These are phyloP conservation scores for Pipistrellus kuhlii DNA, from an alignment of 2,797 vertebrate genomes.

Conservation along the genomic window DNA sequence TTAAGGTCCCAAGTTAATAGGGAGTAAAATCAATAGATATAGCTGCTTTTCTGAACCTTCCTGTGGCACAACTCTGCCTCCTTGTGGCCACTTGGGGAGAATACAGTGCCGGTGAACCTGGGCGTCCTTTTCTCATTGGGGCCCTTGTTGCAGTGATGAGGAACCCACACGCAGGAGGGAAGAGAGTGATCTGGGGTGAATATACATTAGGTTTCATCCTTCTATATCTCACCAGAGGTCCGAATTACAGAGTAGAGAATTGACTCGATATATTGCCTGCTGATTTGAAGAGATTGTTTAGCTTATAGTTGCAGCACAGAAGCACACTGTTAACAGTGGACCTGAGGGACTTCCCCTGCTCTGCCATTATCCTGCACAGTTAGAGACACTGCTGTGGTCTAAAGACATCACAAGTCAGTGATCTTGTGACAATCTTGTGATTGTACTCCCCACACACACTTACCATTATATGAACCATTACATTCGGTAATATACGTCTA, in stretches of 20 bases:
- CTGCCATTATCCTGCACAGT: not conserved
- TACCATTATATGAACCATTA: not conserved
- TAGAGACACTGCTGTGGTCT: not conserved
- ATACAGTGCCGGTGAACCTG: not conserved
- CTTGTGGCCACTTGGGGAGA: constrained; percentile 67
- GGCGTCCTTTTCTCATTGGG: not conserved
- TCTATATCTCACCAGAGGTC: not conserved
- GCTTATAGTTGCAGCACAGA: not conserved
- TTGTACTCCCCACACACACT: not conserved
- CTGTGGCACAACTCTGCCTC: constrained; percentile 61
- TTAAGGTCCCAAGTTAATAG: not conserved
- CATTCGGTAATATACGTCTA: not conserved
- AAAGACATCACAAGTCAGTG: not conserved
- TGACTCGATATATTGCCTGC: not conserved
- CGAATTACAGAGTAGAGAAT: not conserved
- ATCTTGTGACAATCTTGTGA: not conserved
- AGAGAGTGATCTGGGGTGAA: not conserved
- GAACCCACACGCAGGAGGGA: not conserved
- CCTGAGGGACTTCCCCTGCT: not conserved
- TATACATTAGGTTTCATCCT: not conserved
- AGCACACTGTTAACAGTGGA: not conserved
- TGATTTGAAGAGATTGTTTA: not conserved
- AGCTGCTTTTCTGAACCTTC: not conserved
- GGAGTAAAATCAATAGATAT: not conserved
- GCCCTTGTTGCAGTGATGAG: not conserved